Conservation (phyloP, 2,888 invertebrate species). For the Phlogophora meticulosa region DNA sequence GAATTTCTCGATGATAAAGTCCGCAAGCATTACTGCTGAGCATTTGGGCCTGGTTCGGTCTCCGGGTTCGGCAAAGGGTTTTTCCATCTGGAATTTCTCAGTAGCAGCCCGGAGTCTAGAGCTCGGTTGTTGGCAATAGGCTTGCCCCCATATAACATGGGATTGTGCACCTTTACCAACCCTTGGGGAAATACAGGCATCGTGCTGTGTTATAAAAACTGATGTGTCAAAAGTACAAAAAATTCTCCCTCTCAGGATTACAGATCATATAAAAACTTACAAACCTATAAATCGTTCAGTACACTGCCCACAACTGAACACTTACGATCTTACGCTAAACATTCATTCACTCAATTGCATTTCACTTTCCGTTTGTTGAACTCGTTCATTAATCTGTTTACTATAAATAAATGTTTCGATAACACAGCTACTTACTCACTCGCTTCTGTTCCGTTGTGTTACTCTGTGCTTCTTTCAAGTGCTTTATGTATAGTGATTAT, state of each 20-base stretch:
- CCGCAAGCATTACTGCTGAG: too few relatives aligned
- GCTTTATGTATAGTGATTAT: conserved; percentile 42
- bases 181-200: too few relatives aligned
- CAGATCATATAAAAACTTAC: conserved; percentile 6
- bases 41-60: too few relatives aligned
- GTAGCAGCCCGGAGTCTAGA: too few relatives aligned
- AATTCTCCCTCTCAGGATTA: too few relatives aligned
- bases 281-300: conserved; percentile 32
- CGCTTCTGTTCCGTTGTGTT: conserved; percentile 38
- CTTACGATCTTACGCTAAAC: conserved; percentile 43
- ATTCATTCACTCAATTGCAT: conserved; percentile 55
- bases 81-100: too few relatives aligned
- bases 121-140: too few relatives aligned
- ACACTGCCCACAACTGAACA: conserved; percentile 14
- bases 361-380: conserved; percentile 61
- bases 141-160: too few relatives aligned
- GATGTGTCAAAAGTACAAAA: background rate
- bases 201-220: background rate
- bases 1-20: too few relatives aligned
- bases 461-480: conserved; percentile 35
- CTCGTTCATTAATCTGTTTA: conserved; percentile 59
- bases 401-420: conserved; percentile 61
- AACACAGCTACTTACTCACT: conserved; percentile 46
- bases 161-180: too few relatives aligned
- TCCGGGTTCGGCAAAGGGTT: too few relatives aligned